Base-by-base conservation (phyloP, 1,140 invertebrate species). In the Ganaspis sp. region DNA sequence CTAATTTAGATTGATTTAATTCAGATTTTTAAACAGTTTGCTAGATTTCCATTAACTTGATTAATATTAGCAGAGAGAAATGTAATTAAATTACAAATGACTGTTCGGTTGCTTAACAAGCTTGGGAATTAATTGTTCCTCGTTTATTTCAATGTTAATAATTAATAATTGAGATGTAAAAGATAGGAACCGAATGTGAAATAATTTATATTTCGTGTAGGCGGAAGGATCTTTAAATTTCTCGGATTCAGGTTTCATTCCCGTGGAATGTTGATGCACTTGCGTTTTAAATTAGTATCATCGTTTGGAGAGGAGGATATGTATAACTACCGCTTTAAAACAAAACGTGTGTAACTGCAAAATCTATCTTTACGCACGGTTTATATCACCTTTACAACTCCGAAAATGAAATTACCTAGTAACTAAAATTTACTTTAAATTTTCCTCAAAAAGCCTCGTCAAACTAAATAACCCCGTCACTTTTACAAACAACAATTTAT, bases 241-340 rank as follows among this genome's bases (percentile, higher is more conserved):
- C 58, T 64, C n/a, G 58, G 58, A 64, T 64, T 64, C 58, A 64
- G 58, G 58, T 64, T 64, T 64, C 58, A 64, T 64, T 64, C 23
- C 11, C 58, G 0, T 21, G 58, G 58, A 64, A 64, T 64, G 58
- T 64, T 64, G 58, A 64, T 64, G 58, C 58, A 64, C 58, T 64
- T 64, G 58, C 58, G 58, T 64, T 64, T 64, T 64, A 64, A 64
- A 64, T 64, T 64, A 64, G 58, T 64, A 64, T 64, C 58, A 64
- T 64, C 26, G 26, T 29, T 29, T 34, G 58, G 26, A 64, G 58
- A 64, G 58, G 58, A 64, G 21, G 26, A 64, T 64, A 49, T 49
- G 45, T 49, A 64, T 64, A 64, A 64, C 58, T 64, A 64, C 58
- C 12, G 58, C 58, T 64, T 26, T 64, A 64, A 64, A 64, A 64